Evolutionary conservation across 2,113 vertebrate species (phyloP), one percentile per base, ranked within the genome.

Genomic region (Aepyceros melampus): DNA sequence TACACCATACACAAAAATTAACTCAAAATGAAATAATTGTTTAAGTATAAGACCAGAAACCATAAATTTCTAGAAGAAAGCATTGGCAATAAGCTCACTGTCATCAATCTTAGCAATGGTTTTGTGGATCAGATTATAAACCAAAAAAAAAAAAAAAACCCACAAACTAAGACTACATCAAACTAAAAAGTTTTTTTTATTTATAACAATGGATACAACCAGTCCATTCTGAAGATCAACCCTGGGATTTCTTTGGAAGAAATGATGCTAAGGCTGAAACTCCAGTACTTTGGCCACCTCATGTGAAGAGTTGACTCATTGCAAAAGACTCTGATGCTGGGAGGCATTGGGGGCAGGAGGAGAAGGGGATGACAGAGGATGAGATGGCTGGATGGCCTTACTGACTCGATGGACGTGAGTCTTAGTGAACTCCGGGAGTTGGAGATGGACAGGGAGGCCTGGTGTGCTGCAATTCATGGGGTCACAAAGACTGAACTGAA

Each of bases 321-420:
- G 23, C 23, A 25, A 56, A 56, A 56, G 1, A 56, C 23, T 56
- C 9, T 56, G 55, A 56, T 56, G 23, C 23, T 56, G 55, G 55
- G 23, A 56, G 55, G 55, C 9, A 56, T 56, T 56, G 23, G 23
- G 55, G 55, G 23, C 55, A 56, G 55, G 55, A 25, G 55, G 0
- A 56, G 55, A 56, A 56, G 55, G 23, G 55, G 55, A 25, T 0
- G 3, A 56, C 55, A 0, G 23, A 56, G 55, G 55, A 25, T 25
- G 23, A 56, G 23, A 56, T 56, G 55, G 55, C 23, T 56, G 23
- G 23, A 56, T 56, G 23, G 3, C 55, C 10, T 56, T 23, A 56
- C 3, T 0, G 55, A 56, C 9, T 56, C 9, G 0, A 56, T 56
- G 55, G 55, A 56, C 0, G 0, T 25, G 23, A 25, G 3, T 56